Evolutionary conservation across 2,113 vertebrate genomes (phyloP), one percentile per base, ranked within the genome.

Genomic region (Pseudonaja textilis): DNA sequence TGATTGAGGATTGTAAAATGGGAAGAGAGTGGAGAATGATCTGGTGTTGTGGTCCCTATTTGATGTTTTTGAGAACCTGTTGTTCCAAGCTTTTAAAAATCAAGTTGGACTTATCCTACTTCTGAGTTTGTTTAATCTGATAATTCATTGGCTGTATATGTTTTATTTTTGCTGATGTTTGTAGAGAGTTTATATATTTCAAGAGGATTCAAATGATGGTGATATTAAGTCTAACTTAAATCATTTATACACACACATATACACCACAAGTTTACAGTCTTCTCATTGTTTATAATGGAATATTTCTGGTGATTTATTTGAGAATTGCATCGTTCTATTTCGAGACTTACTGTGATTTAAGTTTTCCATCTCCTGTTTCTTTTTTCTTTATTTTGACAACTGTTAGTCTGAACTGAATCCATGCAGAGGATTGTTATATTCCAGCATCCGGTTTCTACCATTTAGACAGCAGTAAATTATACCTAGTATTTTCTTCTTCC

Each of bases 381-480:
- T 85, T 39, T 74, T 7, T 54, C 69, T 26, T 61, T 87, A 26
- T n/a, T 55, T 34, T 90, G n/a, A 93, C 50, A 91, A 94, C 87
- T 47, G 93, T 16, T 89, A 94, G 88, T n/a, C 93, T 92, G 18
- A 12, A 20, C 93, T 93, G 88, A 50, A 91, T 93, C 20, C 12
- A 47, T 69, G 61, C 85, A 92, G 90, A 92, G 89, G 74, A 88
- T 34, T 89, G 61, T 55, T 90, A 47, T 50, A 89, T 55, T 87
- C 18, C 86, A 87, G 87, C 12, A 94, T 87, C 61, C 52, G 92
- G 10, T 45, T 91, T 69, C 34, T 39, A 55, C 23, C 89, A 89
- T 96, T 95, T 94, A 94, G 87, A 56, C 93, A 94, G 90, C 47
- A 85, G 26, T 94, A 95, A 94, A 93, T 92, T 39, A 91, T 93